phyloP scores from a whole-genome alignment of 2,113 vertebrate genomes.

The Arothron firmamentum region DNA sequence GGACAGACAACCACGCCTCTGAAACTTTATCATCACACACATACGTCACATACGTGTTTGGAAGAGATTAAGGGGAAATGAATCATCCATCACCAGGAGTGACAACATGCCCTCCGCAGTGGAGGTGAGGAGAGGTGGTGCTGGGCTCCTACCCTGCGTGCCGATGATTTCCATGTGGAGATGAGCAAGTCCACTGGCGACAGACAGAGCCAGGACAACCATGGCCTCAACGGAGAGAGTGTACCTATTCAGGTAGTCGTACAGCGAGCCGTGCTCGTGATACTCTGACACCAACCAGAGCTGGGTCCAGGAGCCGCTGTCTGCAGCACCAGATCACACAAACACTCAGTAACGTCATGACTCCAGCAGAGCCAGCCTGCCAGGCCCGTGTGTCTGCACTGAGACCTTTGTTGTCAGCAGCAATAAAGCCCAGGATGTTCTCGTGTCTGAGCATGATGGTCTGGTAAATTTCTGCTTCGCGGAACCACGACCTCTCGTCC shows the following conservation, averaged over 20 bases:
- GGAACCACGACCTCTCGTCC: slow-evolving; percentile 96
- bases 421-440: slow-evolving; percentile 96
- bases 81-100: no score
- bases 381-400: not conserved
- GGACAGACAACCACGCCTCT: not conserved
- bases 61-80: no score
- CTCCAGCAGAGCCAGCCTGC: not conserved
- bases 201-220: slow-evolving; percentile 82
- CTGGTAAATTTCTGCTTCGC: slow-evolving; percentile 97
- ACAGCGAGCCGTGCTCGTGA: slow-evolving; percentile 93
- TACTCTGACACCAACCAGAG: slow-evolving; percentile 99
- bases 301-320: slow-evolving; percentile 97
- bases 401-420: slow-evolving; percentile 95
- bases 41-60: no score
- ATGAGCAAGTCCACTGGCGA: slow-evolving; percentile 92
- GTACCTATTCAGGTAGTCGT: slow-evolving; percentile 91
- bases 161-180: slow-evolving; percentile 99
- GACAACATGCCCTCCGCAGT: no score
- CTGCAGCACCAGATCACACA: slow-evolving; percentile 56
- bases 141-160: slow-evolving; percentile 82
- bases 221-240: slow-evolving; percentile 84
- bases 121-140: no score
- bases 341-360: not conserved
- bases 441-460: slow-evolving; percentile 95
- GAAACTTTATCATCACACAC: no score